A percentile compares a stretch with the other conserved stretches of the same genome.
Evolutionary conservation across 2,113 vertebrate genomes (phyloP).

Genomic region (Phoenicopterus ruber): DNA sequence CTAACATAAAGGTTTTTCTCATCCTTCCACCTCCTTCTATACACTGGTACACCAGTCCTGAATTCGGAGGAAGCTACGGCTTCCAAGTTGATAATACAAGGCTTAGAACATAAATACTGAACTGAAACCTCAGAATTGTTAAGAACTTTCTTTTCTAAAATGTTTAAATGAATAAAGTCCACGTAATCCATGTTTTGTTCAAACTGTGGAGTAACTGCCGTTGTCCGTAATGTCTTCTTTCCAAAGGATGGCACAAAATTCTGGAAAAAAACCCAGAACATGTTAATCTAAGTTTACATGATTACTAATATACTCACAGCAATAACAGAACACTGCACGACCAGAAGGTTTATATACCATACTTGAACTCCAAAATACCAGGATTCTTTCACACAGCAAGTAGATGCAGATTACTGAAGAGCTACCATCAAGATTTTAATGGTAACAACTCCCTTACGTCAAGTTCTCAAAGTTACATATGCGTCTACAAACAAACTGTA

Average conservation of each 20-base stretch:
- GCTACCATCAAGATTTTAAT: not conserved
- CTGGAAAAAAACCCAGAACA: slow-evolving; percentile 29
- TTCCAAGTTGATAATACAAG: slow-evolving; percentile 82
- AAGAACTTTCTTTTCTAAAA: slow-evolving; percentile 76
- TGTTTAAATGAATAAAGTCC: slow-evolving; percentile 81
- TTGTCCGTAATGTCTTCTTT: slow-evolving; percentile 71
- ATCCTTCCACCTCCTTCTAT: slow-evolving; percentile 84
- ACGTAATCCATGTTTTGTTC: slow-evolving; percentile 23
- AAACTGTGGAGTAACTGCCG: slow-evolving; percentile 26
- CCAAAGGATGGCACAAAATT: slow-evolving; percentile 59
- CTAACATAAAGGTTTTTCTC: slow-evolving; percentile 60
- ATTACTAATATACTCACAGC: not conserved
- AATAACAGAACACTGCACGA: not conserved
- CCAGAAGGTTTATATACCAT: not conserved
- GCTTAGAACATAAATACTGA: slow-evolving; percentile 81
- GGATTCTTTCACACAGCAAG: not conserved
- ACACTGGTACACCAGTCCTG: slow-evolving; percentile 78
- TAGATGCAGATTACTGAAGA: not conserved
- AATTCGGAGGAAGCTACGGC: slow-evolving; percentile 80
- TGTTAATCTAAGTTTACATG: not conserved
- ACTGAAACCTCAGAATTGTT: slow-evolving; percentile 78
- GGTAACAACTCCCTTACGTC: not conserved
- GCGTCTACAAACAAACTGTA: not conserved
- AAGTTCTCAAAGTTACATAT: not conserved
- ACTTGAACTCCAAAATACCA: not conserved